Evolutionary conservation across 2,113 vertebrate genomes (phyloP).

Genomic region (Microcebus tavaratra): DNA sequence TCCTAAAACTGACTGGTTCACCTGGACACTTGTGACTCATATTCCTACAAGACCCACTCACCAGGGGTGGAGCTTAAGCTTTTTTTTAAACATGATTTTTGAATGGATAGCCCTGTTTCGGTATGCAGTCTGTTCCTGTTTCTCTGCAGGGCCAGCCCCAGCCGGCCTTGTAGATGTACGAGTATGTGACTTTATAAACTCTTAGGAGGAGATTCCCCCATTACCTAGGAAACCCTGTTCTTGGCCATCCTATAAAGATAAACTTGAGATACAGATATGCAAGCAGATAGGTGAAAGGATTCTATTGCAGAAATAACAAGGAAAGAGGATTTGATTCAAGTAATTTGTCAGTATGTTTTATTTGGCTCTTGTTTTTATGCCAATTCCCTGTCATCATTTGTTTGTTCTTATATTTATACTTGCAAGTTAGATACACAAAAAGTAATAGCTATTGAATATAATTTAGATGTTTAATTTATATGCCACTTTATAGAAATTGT

Average conservation of each 20-base stretch:
- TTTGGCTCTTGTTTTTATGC: slow-evolving; percentile 43
- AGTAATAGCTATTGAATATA: neutral
- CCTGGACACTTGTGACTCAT: neutral
- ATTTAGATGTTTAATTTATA: slow-evolving; percentile 48
- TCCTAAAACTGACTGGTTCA: neutral
- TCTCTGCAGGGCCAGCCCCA: neutral
- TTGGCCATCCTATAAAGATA: slow-evolving; percentile 10
- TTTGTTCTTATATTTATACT: neutral
- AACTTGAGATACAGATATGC: slow-evolving; percentile 22
- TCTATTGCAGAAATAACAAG: slow-evolving; percentile 27
- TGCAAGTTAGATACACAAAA: neutral
- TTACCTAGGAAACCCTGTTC: neutral
- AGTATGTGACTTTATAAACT: neutral
- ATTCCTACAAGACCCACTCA: neutral
- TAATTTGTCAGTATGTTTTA: slow-evolving; percentile 16
- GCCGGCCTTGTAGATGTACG: neutral
- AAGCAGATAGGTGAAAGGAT: slow-evolving; percentile 20
- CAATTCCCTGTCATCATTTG: slow-evolving; percentile 21
- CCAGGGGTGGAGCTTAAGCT: neutral
- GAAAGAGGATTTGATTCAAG: slow-evolving; percentile 46
- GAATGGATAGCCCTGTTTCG: neutral
- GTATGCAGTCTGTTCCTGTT: neutral
- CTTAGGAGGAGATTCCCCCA: neutral
- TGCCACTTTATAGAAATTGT: neutral
- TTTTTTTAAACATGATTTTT: neutral